A percentile compares a stretch with the other conserved stretches of the same genome.
These are phyloP conservation scores for Myotis lucifugus DNA, from an alignment of 2,113 vertebrate species.

Conservation along the genomic window DNA sequence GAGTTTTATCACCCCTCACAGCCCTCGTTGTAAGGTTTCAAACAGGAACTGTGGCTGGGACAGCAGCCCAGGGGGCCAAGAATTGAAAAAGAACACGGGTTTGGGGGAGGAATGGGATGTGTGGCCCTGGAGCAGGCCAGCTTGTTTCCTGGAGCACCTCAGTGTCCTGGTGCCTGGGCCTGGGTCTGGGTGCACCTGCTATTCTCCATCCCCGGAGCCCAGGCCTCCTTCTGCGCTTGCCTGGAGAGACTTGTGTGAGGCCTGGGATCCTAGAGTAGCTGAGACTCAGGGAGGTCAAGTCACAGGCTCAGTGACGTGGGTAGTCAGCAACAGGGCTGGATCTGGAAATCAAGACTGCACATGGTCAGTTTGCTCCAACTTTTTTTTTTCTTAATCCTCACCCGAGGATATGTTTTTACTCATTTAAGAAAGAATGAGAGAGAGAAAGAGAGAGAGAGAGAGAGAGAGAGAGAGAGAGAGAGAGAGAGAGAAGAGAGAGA, in stretches of 20 bases:
- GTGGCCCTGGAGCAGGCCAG: not conserved
- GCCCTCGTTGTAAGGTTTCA: not conserved
- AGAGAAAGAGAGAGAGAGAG: no score
- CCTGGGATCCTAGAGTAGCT: not conserved
- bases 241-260: not conserved
- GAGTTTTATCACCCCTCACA: not conserved
- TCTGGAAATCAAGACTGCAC: not conserved
- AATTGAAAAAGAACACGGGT: fast-evolving
- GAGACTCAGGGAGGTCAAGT: not conserved
- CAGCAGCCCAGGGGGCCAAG: not conserved
- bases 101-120: not conserved
- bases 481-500: no score
- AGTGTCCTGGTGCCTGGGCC: not conserved
- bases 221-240: fast-evolving
- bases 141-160: fast-evolving
- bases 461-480: not conserved
- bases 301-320: not conserved
- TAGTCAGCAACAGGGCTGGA: not conserved
- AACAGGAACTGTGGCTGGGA: no score
- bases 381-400: not conserved
- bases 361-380: not conserved
- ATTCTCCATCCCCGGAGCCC: not conserved
- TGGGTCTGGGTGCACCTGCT: no score
- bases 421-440: not conserved
- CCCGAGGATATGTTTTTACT: not conserved